These are phyloP conservation scores for Anniella stebbinsi DNA, from an alignment of 2,797 vertebrate species.

Conservation along the genomic window DNA sequence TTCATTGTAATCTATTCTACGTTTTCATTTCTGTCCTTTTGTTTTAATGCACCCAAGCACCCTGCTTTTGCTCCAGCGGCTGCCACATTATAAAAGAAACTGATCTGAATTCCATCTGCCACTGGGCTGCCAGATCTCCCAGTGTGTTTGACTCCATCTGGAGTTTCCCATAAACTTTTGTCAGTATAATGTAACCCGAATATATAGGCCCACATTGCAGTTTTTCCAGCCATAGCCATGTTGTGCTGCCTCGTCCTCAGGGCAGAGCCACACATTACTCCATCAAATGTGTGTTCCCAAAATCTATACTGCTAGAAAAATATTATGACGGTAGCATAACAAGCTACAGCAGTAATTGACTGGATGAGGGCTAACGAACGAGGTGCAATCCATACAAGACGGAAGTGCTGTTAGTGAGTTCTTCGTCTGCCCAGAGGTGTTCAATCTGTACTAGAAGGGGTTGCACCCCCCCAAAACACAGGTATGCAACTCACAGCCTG, in stretches of 20 bases:
- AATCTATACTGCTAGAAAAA: no score
- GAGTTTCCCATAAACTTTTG: constrained; percentile 1
- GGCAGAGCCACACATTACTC: not conserved
- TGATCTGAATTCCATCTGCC: constrained; percentile 34
- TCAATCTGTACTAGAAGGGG: not conserved
- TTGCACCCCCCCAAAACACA: not conserved
- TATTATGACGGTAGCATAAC: not conserved
- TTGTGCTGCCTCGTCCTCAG: not conserved
- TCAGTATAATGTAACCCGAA: not conserved
- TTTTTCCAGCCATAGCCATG: not conserved
- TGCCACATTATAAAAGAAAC: constrained; percentile 25
- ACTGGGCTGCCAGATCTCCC: not conserved
- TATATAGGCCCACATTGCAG: not conserved
- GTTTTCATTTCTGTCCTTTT: constrained; percentile 42
- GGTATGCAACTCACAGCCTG: not conserved
- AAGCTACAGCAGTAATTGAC: not conserved
- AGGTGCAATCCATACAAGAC: not conserved
- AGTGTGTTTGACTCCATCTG: constrained; percentile 21
- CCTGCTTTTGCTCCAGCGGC: constrained; percentile 15
- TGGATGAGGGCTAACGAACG: not conserved
- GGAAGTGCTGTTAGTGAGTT: not conserved
- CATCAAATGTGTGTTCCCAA: not conserved
- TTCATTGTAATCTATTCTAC: constrained; percentile 9
- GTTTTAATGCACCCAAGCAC: constrained; percentile 45
- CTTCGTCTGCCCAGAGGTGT: not conserved